A percentile compares a stretch with the other conserved stretches of the same genome.
Evolutionary conservation across 2,888 invertebrate species (phyloP).

Genomic region (Onchidella celtica): DNA sequence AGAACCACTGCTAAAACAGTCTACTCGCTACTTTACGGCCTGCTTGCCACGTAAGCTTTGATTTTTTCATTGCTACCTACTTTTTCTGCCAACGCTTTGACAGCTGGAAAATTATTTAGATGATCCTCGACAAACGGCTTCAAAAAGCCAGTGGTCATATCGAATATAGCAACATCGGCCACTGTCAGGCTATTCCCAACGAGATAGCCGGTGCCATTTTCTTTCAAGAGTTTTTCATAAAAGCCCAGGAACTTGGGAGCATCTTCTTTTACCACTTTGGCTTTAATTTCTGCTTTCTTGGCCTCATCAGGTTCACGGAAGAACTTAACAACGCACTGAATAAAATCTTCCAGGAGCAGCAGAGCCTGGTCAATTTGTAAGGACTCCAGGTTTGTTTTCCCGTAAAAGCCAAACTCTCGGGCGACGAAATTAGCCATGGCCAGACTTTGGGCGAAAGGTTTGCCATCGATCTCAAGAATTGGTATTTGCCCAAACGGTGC

Average conservation of each 20-base stretch:
- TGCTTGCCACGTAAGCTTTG: slow-evolving; percentile 23
- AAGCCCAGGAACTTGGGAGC: slow-evolving; percentile 27
- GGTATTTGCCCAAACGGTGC: slow-evolving; percentile 41
- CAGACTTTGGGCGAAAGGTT: slow-evolving; percentile 29
- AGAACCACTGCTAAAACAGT: too few species aligned
- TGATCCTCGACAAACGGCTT: neutral
- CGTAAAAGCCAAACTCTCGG: slow-evolving; percentile 49
- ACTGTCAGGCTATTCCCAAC: neutral
- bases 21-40: too few species aligned
- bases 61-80: slow-evolving; percentile 24
- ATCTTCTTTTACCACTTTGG: neutral
- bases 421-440: slow-evolving; percentile 44
- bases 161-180: slow-evolving; percentile 10
- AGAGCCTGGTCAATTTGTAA: slow-evolving; percentile 52
- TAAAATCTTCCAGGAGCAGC: slow-evolving; percentile 49
- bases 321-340: neutral
- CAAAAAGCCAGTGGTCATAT: slow-evolving; percentile 21
- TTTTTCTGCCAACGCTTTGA: slow-evolving; percentile 6
- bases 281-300: slow-evolving; percentile 8
- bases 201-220: neutral
- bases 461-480: slow-evolving; percentile 44
- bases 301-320: neutral
- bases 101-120: neutral
- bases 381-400: slow-evolving; percentile 50
- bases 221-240: slow-evolving; percentile 17